Evolutionary conservation across 2,888 invertebrate genomes (phyloP), one percentile per base, ranked within the genome.

Genomic region (Tinea semifulvella): DNA sequence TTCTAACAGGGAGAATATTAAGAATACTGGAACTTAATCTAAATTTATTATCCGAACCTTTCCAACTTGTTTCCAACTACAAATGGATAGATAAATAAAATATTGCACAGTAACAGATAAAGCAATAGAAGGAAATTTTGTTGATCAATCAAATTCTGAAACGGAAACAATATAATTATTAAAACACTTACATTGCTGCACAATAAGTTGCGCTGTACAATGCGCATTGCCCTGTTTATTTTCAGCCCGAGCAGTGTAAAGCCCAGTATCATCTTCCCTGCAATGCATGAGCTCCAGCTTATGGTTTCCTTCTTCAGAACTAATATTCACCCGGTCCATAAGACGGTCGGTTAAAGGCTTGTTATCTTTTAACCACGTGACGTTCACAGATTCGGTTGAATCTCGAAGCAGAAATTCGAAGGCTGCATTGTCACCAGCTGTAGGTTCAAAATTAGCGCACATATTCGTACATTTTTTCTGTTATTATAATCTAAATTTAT

Each of bases 301-400:
- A 66, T 90, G 90, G 2, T 66, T 65, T 45, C 83, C 84, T 20
- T 82, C 82, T 10, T 82, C 81, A 43, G 82, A 83, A 5, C 86
- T 83, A 52, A 86, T 83, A 50, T 80, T 82, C 43, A 92, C 87
- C 11, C 92, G 84, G 61, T 92, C 91, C 51, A 91, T 90, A 45
- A 91, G 71, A 43, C 83, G 85, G 65, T 92, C 90, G 31, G 88
- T 86, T 55, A 95, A 63, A 0, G 91, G 89, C 67, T 88, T 89
- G 73, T 95, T 95, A 69, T 95, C 92, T 69, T 93, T 94, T 52
- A 95, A 67, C 95, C 95, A 96, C 10, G 86, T 87, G 50, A 95
- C 87, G 26, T 79, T 76, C 26, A 85, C 81, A 10, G 85, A 84
- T 2, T 87, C 86, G 42, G 81, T 75, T 14, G 86, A 82, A 1